Evolutionary conservation across 1,140 invertebrate genomes (phyloP).

Genomic region (Hermatobates lingyangjiaoensis): DNA sequence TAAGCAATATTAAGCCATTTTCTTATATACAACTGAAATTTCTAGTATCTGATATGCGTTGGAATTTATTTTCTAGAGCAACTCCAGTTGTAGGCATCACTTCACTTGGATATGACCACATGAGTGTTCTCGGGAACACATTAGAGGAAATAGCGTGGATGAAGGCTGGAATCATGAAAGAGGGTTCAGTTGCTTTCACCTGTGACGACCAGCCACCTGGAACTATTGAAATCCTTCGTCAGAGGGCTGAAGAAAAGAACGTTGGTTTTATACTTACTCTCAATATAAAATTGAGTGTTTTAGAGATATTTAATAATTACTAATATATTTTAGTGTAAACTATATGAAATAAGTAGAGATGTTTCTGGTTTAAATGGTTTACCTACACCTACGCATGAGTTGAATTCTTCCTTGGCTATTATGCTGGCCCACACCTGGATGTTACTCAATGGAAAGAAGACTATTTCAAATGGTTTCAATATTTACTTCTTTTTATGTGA

Average conservation of each 20-base stretch:
- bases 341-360: no score
- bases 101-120: slow-evolving; percentile 84
- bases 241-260: slow-evolving; percentile 41
- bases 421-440: no score
- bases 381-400: no score
- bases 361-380: no score
- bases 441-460: no score
- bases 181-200: slow-evolving; percentile 47
- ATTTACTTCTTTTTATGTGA: no score
- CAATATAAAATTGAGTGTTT: no score
- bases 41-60: background rate
- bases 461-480: no score
- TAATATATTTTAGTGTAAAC: no score
- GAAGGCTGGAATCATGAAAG: slow-evolving; percentile 92
- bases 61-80: slow-evolving; percentile 29
- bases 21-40: background rate
- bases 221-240: slow-evolving; percentile 48
- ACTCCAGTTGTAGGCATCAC: slow-evolving; percentile 76
- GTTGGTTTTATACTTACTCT: no score
- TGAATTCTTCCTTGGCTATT: no score
- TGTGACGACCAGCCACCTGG: slow-evolving; percentile 38
- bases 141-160: slow-evolving; percentile 79
- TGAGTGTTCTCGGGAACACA: slow-evolving; percentile 59
- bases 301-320: no score
- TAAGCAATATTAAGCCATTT: background rate